Evolutionary conservation across 2,113 vertebrate genomes (phyloP).

Genomic region (Nycticryphes semicollaris): DNA sequence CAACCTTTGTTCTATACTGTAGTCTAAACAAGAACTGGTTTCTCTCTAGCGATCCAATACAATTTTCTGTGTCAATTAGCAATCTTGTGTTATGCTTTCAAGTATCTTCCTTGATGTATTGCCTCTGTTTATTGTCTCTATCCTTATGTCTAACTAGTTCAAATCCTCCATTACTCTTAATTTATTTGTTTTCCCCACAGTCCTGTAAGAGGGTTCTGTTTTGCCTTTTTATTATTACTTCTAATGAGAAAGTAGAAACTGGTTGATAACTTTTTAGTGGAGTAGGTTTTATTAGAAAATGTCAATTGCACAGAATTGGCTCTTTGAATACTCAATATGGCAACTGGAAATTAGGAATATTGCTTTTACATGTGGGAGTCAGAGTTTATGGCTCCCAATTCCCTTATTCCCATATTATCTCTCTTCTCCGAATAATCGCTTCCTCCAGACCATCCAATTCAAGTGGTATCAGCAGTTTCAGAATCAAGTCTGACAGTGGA

Average conservation of each 20-base stretch:
- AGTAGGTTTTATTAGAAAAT: slow-evolving; percentile 32
- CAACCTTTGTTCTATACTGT: not conserved
- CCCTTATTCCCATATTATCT: not conserved
- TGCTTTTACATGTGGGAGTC: not conserved
- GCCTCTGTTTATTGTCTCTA: not conserved
- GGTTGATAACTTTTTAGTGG: not conserved
- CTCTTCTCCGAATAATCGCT: not conserved
- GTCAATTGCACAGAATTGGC: not conserved
- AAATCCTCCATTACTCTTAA: slow-evolving; percentile 8
- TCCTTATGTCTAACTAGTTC: not conserved
- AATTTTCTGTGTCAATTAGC: not conserved
- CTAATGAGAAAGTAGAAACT: slow-evolving; percentile 13
- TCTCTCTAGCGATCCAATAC: not conserved
- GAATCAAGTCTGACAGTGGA: not conserved
- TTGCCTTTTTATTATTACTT: slow-evolving; percentile 8
- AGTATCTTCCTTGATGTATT: not conserved
- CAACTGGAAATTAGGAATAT: not conserved
- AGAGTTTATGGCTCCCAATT: not conserved
- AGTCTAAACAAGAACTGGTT: not conserved
- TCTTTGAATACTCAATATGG: not conserved
- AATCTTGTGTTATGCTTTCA: not conserved
- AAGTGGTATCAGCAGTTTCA: not conserved
- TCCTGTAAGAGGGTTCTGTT: not conserved
- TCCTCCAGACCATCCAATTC: not conserved
- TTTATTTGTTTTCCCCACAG: slow-evolving; percentile 10